A percentile compares a stretch with the other conserved stretches of the same genome.
These are phyloP conservation scores for Entomyzon cyanotis DNA, from an alignment of 2,113 vertebrate species.

Conservation along the genomic window DNA sequence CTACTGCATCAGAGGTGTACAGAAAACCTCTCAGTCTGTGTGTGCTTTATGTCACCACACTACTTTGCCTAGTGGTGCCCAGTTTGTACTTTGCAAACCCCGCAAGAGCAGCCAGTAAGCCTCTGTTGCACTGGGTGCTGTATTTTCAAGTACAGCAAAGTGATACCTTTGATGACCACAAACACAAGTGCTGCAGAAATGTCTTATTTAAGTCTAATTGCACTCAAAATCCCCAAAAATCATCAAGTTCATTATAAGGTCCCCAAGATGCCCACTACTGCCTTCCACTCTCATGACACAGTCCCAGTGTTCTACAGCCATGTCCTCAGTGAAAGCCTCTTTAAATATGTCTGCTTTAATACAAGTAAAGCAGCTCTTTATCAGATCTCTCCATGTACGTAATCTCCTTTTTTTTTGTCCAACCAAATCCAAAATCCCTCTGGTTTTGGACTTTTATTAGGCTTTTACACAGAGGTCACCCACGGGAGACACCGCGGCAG, in stretches of 20 bases:
- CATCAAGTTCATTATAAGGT: not conserved
- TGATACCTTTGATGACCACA: not conserved
- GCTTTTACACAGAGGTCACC: not conserved
- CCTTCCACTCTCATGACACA: not conserved
- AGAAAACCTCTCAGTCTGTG: not conserved
- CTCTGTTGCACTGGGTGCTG: not conserved
- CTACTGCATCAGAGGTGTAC: not conserved
- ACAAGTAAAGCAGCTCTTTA: not conserved
- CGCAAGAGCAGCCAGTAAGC: not conserved
- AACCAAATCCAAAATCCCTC: not conserved
- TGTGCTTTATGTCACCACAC: not conserved
- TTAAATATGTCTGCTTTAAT: not conserved
- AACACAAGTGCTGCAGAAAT: not conserved
- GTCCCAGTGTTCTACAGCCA: not conserved
- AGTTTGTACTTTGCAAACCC: not conserved
- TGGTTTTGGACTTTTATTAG: not conserved
- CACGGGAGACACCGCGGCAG: not conserved
- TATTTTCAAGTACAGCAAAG: not conserved
- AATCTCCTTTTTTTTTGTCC: not conserved
- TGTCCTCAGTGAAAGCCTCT: not conserved
- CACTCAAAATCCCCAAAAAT: not conserved
- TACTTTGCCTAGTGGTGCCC: not conserved
- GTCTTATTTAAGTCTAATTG: not conserved
- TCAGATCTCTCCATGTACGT: accelerated
- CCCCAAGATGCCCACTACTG: not conserved